A percentile compares a stretch with the other conserved stretches of the same genome.
phyloP scores from a whole-genome alignment of 1,140 invertebrate genomes.

The fruit fly (Drosophila melanogaster) region DNA sequence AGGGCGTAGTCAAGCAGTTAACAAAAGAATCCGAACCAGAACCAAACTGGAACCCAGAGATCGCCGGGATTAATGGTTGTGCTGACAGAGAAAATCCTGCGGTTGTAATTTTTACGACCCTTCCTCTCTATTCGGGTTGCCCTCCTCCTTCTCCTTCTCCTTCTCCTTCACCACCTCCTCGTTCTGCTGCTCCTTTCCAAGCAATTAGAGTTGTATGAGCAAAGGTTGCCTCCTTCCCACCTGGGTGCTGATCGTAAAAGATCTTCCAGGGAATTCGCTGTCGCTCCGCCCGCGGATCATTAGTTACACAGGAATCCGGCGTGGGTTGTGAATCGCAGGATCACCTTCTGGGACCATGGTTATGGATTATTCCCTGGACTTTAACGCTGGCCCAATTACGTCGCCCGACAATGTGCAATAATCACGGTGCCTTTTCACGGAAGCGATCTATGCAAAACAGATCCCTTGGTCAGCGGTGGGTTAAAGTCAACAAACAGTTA shows the following conservation, averaged over 20 bases:
- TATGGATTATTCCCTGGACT: constrained; percentile 33
- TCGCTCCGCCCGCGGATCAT: constrained; percentile 50
- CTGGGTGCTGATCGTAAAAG: constrained; percentile 65
- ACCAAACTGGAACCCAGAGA: constrained; percentile 21
- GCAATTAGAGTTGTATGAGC: constrained; percentile 67
- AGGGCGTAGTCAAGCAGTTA: constrained; percentile 72
- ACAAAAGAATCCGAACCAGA: constrained; percentile 34
- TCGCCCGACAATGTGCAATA: constrained; percentile 25
- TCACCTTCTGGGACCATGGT: constrained; percentile 31
- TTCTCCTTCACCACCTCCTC: constrained; percentile 3
- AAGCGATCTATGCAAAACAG: constrained; percentile 40
- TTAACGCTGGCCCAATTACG: constrained; percentile 64
- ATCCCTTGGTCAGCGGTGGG: constrained; percentile 17
- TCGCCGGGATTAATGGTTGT: constrained; percentile 65
- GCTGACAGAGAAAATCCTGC: constrained; percentile 80
- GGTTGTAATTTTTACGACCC: constrained; percentile 77
- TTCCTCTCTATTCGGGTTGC: constrained; percentile 15
- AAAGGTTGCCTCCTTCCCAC: constrained; percentile 39
- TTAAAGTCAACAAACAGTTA: constrained; percentile 71
- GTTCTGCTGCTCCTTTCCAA: neutral
- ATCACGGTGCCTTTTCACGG: constrained; percentile 37
- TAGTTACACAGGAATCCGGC: constrained; percentile 50
- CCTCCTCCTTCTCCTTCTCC: constrained; percentile 13
- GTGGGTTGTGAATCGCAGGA: constrained; percentile 54
- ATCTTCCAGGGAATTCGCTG: constrained; percentile 60